These are phyloP conservation scores for Gephyroberyx darwinii DNA, from an alignment of 2,797 vertebrate species.

Conservation along the genomic window DNA sequence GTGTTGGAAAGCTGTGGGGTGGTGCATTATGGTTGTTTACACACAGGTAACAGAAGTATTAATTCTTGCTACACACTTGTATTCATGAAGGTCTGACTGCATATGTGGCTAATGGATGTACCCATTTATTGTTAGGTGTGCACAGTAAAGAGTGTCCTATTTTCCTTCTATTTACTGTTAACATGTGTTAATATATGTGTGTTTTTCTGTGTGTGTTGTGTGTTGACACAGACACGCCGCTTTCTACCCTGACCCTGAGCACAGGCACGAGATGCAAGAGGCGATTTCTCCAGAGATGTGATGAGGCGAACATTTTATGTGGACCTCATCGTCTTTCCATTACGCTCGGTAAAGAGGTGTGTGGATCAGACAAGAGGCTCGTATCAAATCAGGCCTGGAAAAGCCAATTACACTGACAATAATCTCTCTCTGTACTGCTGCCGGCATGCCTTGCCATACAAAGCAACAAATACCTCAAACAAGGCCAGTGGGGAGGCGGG, in stretches of 20 bases:
- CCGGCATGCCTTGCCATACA: conserved; percentile 73
- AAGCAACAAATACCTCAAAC: conserved; percentile 67
- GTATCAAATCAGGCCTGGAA: conserved; percentile 79
- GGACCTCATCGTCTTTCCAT: conserved; percentile 76
- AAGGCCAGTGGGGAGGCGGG: conserved; percentile 9
- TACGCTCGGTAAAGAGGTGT: conserved; percentile 74
- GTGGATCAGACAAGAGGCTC: conserved; percentile 78
- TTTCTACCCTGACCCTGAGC: conserved; percentile 49
- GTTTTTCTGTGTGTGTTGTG: not conserved
- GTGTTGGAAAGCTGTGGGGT: conserved; percentile 15
- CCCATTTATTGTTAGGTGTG: not conserved
- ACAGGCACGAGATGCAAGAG: conserved; percentile 31
- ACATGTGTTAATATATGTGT: not conserved
- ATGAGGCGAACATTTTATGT: conserved; percentile 68
- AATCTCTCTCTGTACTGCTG: conserved; percentile 79
- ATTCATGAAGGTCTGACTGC: conserved; percentile 1
- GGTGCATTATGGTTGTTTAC: not conserved
- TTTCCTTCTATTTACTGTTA: not conserved
- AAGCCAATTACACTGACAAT: conserved; percentile 84
- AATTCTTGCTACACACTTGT: not conserved
- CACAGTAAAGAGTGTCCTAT: not conserved
- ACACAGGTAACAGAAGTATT: not conserved
- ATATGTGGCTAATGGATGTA: not conserved
- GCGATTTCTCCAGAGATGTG: conserved; percentile 65
- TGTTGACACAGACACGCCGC: conserved; percentile 6